Evolutionary conservation across 2,888 invertebrate genomes (phyloP), one percentile per base, ranked within the genome.

Genomic region (Thalpophila matura): DNA sequence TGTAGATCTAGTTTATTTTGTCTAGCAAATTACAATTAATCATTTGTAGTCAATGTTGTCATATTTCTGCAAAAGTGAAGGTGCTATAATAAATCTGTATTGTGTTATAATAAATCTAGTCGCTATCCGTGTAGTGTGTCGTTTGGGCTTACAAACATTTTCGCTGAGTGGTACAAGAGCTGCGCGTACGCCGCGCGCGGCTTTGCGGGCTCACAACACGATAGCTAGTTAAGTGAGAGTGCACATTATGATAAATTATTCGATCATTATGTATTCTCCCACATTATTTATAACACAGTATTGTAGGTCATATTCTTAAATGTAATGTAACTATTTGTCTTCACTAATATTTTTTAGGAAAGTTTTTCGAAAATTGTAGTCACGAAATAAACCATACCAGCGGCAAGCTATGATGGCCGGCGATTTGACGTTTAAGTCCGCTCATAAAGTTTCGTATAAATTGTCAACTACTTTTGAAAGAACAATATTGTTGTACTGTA

Each of bases 191-290:
- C 57, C 50, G 51, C 54, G 50, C 18, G 9, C n/a, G n/a, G n/a
- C n/a, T n/a, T n/a, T n/a, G n/a, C n/a, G n/a, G n/a, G n/a, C n/a
- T n/a, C n/a, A n/a, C 71, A 66, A 76, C 56, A 73, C 67, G 70
- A 35, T 40, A 60, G 58, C 66, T 69, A 74, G 78, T 73, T 74
- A 75, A 82, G 82, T 82, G 82, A 85, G 84, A 84, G 86, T 82
- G 69, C 75, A 77, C 77, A 77, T 84, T 81, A 82, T 77, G 72
- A 78, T 79, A 77, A 79, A 86, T 82, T 70, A 73, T 80, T 80
- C 53, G 74, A 74, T 68, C 69, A 77, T 79, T 65, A 70, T 73
- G 56, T 40, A 59, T 66, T 60, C 46, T 66, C 38, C 43, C 38
- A 45, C 26, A 54, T 53, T 62, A 56, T 38, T 55, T 58, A 57